Evolutionary conservation across 2,888 invertebrate species (phyloP), one percentile per base, ranked within the genome.

Genomic region (Pardosa pseudoannulata): DNA sequence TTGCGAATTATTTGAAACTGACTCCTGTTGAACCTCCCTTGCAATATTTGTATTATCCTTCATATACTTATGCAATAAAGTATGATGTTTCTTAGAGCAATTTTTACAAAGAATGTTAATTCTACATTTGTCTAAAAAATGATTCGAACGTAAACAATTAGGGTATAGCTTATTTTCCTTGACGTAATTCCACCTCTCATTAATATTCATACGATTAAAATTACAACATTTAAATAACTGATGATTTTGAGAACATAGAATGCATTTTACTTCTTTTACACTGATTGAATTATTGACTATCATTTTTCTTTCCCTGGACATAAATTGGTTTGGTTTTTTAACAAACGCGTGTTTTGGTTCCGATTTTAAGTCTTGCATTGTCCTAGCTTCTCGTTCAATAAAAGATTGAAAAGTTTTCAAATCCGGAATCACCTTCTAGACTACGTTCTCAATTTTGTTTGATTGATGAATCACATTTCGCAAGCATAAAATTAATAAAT

Each of bases 401-500:
- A 50, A 50, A 16, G n/a, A 50, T 9, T 19, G 50, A 50, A 50
- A 50, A 5, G 5, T 50, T 50, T 50, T 16, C 19, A 50, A 50
- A 50, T 50, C 50, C 50, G 50, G 50, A 50, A 50, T 50, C n/a
- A 50, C 50, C 16, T 50, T 50, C 50, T 50, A 50, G 50, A 50
- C 50, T 50, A 50, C 50, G 50, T 50, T 50, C 50, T 16, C 50
- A 50, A 19, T 50, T 50, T 50, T 50, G 50, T 50, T 50, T 50
- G 5, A 50, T 50, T 50, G 50, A 50, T 50, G 50, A 5, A 9
- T 50, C 50, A 50, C 16, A 50, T 16, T 50, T 50, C n/a, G 50
- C 5, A 50, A 19, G 19, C 7, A 19, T 50, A 50, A 50, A 50
- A 50, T 50, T 50, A 50, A 50, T 50, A 50, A 50, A 50, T 16